Evolutionary conservation across 1,140 invertebrate genomes (phyloP).

Genomic region (Anastatus disparis): DNA sequence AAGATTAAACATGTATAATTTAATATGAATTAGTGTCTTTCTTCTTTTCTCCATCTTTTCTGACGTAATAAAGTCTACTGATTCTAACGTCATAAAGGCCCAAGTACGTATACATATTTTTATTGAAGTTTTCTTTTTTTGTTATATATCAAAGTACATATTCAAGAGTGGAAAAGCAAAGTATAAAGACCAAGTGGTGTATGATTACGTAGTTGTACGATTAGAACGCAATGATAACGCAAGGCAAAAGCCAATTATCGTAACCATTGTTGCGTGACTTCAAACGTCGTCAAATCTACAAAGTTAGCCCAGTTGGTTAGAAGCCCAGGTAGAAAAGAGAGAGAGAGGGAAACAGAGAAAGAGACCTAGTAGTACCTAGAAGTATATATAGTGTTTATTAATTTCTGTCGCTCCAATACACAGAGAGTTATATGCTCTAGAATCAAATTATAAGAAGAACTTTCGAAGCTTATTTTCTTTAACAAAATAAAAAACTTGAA

Average conservation of each 20-base stretch:
- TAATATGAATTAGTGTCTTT: slow-evolving; percentile 5
- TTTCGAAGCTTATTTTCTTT: slow-evolving; percentile 6
- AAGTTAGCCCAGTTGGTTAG: slow-evolving; percentile 19
- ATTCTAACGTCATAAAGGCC: background rate
- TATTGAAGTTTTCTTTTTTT: no score
- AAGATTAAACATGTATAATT: background rate
- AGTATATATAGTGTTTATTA: slow-evolving; percentile 16
- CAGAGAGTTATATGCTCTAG: background rate
- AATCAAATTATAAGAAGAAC: background rate
- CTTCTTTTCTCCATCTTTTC: background rate
- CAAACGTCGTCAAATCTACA: slow-evolving; percentile 43
- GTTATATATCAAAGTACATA: no score
- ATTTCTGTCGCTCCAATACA: slow-evolving; percentile 24
- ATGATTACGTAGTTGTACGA: slow-evolving; percentile 34
- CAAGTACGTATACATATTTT: no score
- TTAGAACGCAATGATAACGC: slow-evolving; percentile 36
- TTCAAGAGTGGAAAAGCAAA: no score
- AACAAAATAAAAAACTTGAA: background rate
- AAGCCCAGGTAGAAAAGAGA: no score
- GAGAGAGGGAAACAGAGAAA: no score
- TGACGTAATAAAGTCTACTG: background rate
- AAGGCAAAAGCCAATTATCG: slow-evolving; percentile 37
- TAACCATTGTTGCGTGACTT: slow-evolving; percentile 37
- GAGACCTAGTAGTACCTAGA: background rate
- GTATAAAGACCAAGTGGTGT: slow-evolving; percentile 1